Conservation (phyloP, 1,140 invertebrate genomes). For the Trichonephila clavipes region DNA sequence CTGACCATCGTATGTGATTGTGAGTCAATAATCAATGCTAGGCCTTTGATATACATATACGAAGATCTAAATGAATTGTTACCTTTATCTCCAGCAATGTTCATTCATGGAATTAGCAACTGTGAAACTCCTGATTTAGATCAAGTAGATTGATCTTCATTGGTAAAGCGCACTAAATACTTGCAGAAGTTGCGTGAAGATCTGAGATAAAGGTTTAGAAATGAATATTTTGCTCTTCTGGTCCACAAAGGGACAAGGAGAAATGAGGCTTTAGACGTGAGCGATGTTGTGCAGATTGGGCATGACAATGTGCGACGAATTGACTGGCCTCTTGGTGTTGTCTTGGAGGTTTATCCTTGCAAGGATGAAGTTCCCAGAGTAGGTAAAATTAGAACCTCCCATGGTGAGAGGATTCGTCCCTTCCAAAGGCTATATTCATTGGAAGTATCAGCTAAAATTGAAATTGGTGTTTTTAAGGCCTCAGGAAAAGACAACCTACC, state of each 20-base stretch:
- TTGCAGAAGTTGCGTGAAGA: not conserved
- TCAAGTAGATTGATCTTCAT: not conserved
- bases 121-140: slow-evolving; percentile 21
- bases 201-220: slow-evolving; percentile 1
- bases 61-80: slow-evolving; percentile 25
- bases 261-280: not conserved
- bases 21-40: too few relatives aligned
- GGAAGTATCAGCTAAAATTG: not conserved
- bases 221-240: not conserved
- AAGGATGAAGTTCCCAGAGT: not conserved
- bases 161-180: not conserved
- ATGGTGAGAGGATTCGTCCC: not conserved
- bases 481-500: not conserved
- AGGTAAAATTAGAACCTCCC: not conserved
- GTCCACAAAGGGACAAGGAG: not conserved
- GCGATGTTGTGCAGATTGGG: not conserved
- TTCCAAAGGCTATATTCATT: not conserved
- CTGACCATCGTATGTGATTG: too few relatives aligned
- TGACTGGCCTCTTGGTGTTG: not conserved
- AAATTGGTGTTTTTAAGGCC: not conserved
- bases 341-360: not conserved
- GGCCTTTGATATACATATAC: not conserved
- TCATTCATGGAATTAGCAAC: not conserved
- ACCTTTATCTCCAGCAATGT: slow-evolving; percentile 28
- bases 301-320: not conserved